Evolutionary conservation across 2,113 vertebrate genomes (phyloP), one percentile per base, ranked within the genome.

Genomic region (Gymnobelideus leadbeateri): DNA sequence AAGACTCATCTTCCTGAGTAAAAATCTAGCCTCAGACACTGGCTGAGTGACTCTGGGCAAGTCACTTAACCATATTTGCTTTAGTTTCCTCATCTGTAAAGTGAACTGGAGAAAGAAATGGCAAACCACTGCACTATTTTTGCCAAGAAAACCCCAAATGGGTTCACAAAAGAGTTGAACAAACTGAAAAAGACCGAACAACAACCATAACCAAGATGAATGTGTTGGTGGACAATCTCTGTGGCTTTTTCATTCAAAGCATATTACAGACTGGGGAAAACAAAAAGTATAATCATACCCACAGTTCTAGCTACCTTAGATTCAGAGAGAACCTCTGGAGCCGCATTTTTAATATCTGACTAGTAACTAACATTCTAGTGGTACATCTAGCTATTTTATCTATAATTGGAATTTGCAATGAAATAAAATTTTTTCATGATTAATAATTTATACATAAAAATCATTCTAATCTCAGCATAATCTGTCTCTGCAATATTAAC

Each of bases 371-470:
- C 8, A 50, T 77, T 92, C 68, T 37, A 91, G 77, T 11, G 37
- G 93, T 37, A 47, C 0, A 0, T 89, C 90, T 55, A 92, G 91
- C 14, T 0, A 0, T 57, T 97, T 94, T 89, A 31, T 23, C 23
- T 52, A 25, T 95, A 94, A 95, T 9, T 96, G 95, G 77, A 94
- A 95, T 89, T 94, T 49, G 91, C 52, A n/a, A 55, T 61, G 90
- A 94, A 94, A 21, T 10, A 51, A 11, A 52, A 61, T 24, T 26
- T 9, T 1, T 26, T 37, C 49, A 92, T 92, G 5, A 91, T 97
- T 93, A 95, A 97, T 96, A 96, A 96, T 96, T 93, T 50, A 93
- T 52, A 92, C 50, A 93, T 52, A 92, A 92, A 91, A 94, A 94
- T 92, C 95, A 96, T 95, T 91, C 91, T 3, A 77, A 51, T 47